Percentiles rank a stretch among this genome's conserved stretches.
Conservation (phyloP, 2,797 vertebrate species). For the Aphelocoma californica region DNA sequence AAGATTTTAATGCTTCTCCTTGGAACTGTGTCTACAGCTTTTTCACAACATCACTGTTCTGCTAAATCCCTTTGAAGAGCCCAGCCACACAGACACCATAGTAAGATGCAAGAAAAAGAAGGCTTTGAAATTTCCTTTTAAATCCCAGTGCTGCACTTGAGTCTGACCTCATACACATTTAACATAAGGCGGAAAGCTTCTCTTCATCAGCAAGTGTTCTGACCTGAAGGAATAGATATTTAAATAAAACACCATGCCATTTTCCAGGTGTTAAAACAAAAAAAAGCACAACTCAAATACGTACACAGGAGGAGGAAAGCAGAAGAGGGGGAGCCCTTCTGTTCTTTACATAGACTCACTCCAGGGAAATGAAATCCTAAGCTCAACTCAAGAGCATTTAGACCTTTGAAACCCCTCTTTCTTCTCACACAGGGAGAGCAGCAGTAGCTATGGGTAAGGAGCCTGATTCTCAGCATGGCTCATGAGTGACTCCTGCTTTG, state of each 20-base stretch:
- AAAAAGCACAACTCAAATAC: neutral
- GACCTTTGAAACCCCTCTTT: neutral
- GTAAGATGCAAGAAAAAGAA: neutral
- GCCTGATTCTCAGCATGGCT: neutral
- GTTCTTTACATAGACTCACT: neutral
- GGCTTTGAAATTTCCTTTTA: neutral
- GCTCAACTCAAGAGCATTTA: neutral
- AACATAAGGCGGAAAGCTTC: neutral
- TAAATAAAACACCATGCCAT: neutral
- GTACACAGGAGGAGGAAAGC: rapidly evolving
- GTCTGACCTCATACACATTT: neutral
- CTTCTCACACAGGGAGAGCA: neutral
- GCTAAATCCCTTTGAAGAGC: neutral
- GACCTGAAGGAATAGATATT: neutral
- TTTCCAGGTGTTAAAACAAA: neutral
- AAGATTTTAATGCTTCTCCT: neutral
- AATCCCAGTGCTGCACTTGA: neutral
- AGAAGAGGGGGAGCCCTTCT: neutral
- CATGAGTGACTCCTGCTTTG: neutral
- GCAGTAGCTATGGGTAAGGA: neutral
- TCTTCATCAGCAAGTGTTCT: neutral
- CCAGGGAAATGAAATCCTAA: neutral
- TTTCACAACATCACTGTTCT: neutral
- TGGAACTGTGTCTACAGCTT: neutral
- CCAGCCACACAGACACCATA: neutral